Conservation (phyloP, 2,797 vertebrate species). For the Phalanger gymnotis region DNA sequence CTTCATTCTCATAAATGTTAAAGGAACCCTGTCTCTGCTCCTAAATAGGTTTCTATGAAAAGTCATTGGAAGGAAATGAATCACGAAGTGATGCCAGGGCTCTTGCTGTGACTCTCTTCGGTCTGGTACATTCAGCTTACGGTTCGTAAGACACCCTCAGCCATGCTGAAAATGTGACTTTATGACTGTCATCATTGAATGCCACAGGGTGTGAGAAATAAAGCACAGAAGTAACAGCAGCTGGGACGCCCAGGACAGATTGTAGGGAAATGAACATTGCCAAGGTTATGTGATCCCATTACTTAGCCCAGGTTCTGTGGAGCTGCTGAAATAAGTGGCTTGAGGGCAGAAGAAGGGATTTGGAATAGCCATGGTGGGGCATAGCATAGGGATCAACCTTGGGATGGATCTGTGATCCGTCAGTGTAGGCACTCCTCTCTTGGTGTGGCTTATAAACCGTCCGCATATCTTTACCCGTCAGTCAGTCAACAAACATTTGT, state of each 20-base stretch:
- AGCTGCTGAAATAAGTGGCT: not conserved
- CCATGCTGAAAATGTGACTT: slow-evolving; percentile 55
- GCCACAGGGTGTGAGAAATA: slow-evolving; percentile 18
- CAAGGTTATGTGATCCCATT: slow-evolving; percentile 19
- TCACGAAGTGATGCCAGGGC: slow-evolving; percentile 37
- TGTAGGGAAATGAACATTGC: slow-evolving; percentile 48
- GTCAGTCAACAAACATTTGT: not conserved
- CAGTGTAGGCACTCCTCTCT: not conserved
- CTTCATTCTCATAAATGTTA: slow-evolving; percentile 52
- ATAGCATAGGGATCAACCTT: not conserved
- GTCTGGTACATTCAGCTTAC: slow-evolving; percentile 64
- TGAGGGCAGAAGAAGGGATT: not conserved
- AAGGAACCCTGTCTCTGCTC: slow-evolving; percentile 30
- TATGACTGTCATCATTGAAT: slow-evolving; percentile 69
- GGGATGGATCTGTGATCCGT: not conserved
- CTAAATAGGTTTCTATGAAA: slow-evolving; percentile 12
- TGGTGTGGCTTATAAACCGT: not conserved
- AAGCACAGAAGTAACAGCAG: slow-evolving; percentile 48
- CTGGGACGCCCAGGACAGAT: slow-evolving; percentile 37
- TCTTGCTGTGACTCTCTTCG: slow-evolving; percentile 37
- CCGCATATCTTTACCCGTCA: not conserved
- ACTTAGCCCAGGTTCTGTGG: not conserved
- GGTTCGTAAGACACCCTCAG: slow-evolving; percentile 64
- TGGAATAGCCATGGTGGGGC: not conserved
- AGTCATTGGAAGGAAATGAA: slow-evolving; percentile 57